A percentile compares a stretch with the other conserved stretches of the same genome.
phyloP scores from a whole-genome alignment of 2,888 invertebrate species.

The Noctua comes region DNA sequence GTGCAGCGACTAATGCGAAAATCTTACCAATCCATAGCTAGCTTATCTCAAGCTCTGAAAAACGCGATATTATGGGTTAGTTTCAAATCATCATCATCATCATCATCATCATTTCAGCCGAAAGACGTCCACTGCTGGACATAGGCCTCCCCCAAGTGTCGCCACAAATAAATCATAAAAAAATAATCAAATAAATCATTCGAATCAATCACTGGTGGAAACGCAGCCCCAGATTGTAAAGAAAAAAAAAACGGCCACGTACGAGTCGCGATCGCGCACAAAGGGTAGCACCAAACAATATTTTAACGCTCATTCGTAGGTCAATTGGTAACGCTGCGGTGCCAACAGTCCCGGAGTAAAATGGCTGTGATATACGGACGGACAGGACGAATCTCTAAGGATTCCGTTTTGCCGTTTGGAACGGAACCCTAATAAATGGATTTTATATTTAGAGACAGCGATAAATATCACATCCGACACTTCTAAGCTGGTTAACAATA shows the following conservation, averaged over 20 bases:
- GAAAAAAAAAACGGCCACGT: background rate
- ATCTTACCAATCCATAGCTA: background rate
- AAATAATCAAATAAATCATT: too few species aligned
- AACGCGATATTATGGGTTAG: background rate
- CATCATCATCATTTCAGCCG: too few species aligned
- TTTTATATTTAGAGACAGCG: background rate
- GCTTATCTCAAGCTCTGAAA: background rate
- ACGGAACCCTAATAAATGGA: background rate
- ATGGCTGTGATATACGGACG: background rate
- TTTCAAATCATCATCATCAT: too few species aligned
- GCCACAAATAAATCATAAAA: too few species aligned
- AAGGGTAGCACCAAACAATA: background rate
- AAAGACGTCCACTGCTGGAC: too few species aligned
- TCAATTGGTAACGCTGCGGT: background rate
- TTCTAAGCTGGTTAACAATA: slow-evolving; percentile 4
- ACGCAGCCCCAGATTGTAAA: background rate
- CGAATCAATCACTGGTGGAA: background rate
- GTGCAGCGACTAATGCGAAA: background rate
- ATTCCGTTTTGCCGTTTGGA: background rate
- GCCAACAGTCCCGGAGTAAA: background rate
- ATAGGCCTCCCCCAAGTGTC: too few species aligned
- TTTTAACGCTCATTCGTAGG: background rate
- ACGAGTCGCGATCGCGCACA: background rate
- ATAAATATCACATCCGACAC: background rate
- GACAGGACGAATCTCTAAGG: too few species aligned